Evolutionary conservation across 2,113 vertebrate genomes (phyloP).

Genomic region (Hippolais icterina): DNA sequence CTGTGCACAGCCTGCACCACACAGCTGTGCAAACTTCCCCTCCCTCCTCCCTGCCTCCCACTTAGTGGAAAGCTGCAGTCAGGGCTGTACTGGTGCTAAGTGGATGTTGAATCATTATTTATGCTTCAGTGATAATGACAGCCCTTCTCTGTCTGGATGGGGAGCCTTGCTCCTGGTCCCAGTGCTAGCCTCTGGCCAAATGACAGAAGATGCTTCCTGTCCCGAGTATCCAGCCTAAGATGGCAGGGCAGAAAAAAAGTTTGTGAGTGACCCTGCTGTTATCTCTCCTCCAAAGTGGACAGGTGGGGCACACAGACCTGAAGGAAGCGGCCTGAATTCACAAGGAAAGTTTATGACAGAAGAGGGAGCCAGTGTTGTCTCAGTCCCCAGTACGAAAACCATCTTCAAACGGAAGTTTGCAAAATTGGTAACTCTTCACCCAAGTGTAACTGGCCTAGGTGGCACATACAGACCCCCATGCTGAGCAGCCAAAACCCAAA

Average conservation of each 20-base stretch:
- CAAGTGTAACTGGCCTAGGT: neutral
- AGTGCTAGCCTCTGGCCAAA: neutral
- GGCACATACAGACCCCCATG: neutral
- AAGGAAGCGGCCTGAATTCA: neutral
- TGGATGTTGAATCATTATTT: conserved; percentile 15
- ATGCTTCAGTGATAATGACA: neutral
- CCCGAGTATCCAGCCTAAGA: neutral
- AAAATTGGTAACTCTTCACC: neutral
- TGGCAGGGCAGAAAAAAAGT: neutral
- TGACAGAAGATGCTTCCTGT: neutral
- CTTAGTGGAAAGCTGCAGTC: neutral
- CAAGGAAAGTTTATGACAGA: neutral
- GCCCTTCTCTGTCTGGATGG: neutral
- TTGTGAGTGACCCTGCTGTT: neutral
- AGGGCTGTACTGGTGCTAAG: neutral
- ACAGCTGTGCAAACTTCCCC: conserved; percentile 7
- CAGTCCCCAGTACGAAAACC: neutral
- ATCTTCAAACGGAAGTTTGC: neutral
- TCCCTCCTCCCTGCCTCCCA: neutral
- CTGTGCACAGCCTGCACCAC: neutral
- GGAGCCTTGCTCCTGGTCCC: neutral
- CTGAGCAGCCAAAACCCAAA: neutral
- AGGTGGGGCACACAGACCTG: neutral
- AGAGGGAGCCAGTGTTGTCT: neutral
- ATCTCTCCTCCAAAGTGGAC: neutral